These are phyloP conservation scores for Campoletis sonorensis DNA, from an alignment of 1,140 invertebrate genomes.

Conservation along the genomic window DNA sequence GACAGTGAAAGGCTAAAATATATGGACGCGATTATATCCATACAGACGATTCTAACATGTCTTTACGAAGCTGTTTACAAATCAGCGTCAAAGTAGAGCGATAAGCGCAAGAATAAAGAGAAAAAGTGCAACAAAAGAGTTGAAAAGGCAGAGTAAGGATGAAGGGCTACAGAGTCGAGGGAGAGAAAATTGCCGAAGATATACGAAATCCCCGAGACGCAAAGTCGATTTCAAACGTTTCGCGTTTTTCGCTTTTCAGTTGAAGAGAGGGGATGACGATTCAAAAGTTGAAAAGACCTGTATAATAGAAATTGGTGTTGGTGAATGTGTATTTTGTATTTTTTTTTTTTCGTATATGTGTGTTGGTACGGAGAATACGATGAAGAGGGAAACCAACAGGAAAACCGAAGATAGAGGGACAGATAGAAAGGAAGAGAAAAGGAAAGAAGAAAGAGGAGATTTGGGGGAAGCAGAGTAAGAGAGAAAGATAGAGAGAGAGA, in stretches of 20 bases:
- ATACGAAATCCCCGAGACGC: too few relatives aligned
- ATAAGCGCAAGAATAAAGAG: too few relatives aligned
- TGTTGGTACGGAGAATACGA: not conserved
- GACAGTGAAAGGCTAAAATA: too few relatives aligned
- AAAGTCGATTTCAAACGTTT: not conserved
- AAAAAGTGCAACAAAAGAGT: too few relatives aligned
- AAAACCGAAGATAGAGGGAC: constrained; percentile 37
- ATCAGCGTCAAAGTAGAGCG: too few relatives aligned
- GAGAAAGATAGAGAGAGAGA: constrained; percentile 18
- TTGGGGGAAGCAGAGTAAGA: constrained; percentile 31
- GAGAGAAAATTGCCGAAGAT: too few relatives aligned
- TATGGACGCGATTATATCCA: too few relatives aligned
- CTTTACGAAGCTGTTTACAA: too few relatives aligned
- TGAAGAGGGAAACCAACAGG: not conserved
- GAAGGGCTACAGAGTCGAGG: not conserved
- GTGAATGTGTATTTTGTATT: not conserved
- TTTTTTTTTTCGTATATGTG: not conserved
- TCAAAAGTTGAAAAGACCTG: not conserved
- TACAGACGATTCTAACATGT: too few relatives aligned
- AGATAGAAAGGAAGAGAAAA: constrained; percentile 42
- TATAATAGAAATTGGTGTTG: not conserved
- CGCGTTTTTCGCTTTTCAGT: not conserved
- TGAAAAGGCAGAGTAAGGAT: not conserved
- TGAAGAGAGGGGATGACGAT: not conserved
- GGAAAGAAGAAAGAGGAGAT: constrained; percentile 46